These are phyloP conservation scores for Acanthopagrus latus DNA, from an alignment of 2,797 vertebrate species.

Conservation along the genomic window DNA sequence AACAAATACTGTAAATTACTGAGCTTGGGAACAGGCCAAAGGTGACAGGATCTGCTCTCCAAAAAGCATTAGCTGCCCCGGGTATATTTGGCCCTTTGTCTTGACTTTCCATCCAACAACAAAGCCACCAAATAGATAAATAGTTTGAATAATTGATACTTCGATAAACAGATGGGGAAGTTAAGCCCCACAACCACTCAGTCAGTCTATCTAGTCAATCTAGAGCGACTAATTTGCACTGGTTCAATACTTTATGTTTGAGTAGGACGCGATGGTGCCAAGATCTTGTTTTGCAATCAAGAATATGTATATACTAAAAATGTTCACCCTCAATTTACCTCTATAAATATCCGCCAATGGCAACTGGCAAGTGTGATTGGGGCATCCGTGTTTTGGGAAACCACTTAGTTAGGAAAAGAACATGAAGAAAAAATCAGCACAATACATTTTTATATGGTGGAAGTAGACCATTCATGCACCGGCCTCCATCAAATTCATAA, in stretches of 20 bases:
- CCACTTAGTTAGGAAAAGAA: no score
- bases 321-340: background rate
- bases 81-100: slow-evolving; percentile 12
- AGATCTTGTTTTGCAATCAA: background rate
- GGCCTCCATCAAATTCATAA: background rate
- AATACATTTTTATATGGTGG: no score
- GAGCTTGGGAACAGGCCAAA: slow-evolving; percentile 32
- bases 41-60: slow-evolving; percentile 41
- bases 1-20: slow-evolving; percentile 56
- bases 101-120: slow-evolving; percentile 6
- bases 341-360: background rate
- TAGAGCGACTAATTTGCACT: slow-evolving; percentile 6
- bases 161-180: slow-evolving; percentile 20
- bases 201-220: no score
- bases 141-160: slow-evolving; percentile 48
- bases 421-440: background rate
- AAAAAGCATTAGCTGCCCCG: slow-evolving; percentile 31
- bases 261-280: background rate
- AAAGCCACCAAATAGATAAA: slow-evolving; percentile 13
- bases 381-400: background rate
- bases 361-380: background rate
- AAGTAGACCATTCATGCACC: no score
- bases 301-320: background rate
- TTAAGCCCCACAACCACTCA: slow-evolving; percentile 28
- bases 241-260: slow-evolving; percentile 21